phyloP scores from a whole-genome alignment of 2,113 vertebrate genomes.

The Panurus biarmicus region DNA sequence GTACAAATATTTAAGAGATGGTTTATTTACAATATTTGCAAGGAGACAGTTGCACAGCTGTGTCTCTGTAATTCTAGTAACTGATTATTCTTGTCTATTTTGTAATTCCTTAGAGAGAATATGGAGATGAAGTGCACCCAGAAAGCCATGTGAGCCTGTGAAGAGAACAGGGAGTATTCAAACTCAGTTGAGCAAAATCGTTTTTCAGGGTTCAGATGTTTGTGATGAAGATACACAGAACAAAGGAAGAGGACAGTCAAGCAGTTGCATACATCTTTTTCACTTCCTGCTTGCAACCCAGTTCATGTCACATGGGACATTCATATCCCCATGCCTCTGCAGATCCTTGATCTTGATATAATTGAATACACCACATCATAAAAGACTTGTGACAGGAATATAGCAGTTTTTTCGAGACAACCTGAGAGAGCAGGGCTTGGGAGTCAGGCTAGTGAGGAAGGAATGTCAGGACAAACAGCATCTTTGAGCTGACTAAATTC shows the following conservation, averaged over 20 bases:
- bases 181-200: not conserved
- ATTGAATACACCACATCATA: rapidly evolving
- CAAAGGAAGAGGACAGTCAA: not conserved
- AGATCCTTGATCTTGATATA: not conserved
- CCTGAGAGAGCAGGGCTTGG: not conserved
- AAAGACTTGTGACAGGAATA: not conserved
- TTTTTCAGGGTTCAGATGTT: not conserved
- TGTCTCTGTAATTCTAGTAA: not conserved
- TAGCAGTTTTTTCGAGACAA: not conserved
- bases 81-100: not conserved
- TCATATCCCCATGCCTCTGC: not conserved
- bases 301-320: not conserved
- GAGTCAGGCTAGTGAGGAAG: constrained; percentile 35
- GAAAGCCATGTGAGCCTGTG: not conserved
- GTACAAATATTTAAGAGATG: not conserved
- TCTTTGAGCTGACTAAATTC: constrained; percentile 47
- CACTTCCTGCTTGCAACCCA: rapidly evolving
- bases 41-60: not conserved
- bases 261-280: not conserved
- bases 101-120: not conserved
- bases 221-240: rapidly evolving
- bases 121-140: not conserved
- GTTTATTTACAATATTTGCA: not conserved
- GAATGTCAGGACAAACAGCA: constrained; percentile 39
- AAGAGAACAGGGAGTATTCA: not conserved